phyloP scores from a whole-genome alignment of 2,113 vertebrate species.

The Acrocephalus kingi region DNA sequence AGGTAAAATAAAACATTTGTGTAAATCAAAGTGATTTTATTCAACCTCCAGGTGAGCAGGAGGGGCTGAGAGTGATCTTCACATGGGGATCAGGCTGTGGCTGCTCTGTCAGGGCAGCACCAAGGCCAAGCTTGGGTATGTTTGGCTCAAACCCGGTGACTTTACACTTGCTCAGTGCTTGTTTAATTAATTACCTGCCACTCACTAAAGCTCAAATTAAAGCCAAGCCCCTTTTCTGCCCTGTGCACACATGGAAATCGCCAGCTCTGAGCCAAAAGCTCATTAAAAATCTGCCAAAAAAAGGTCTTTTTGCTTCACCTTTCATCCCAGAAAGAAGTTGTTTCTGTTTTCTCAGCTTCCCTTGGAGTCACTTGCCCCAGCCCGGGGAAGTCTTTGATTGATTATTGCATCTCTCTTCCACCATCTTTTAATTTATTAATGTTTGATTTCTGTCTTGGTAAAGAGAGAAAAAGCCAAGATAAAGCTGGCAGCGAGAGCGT shows the following conservation, averaged over 20 bases:
- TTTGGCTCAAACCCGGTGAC: neutral
- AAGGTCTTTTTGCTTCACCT: neutral
- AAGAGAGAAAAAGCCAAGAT: neutral
- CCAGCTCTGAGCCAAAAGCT: neutral
- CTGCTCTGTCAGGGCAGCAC: accelerated
- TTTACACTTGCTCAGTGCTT: neutral
- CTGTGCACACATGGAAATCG: neutral
- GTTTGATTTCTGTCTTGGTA: neutral
- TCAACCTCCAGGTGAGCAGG: neutral
- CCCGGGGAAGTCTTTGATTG: neutral
- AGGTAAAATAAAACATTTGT: neutral
- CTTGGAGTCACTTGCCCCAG: neutral
- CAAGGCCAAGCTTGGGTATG: neutral
- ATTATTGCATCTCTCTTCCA: neutral
- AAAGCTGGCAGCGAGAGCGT: neutral
- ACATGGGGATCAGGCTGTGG: neutral
- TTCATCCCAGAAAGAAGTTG: neutral
- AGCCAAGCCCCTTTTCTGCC: neutral
- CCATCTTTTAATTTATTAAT: neutral
- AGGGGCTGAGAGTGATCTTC: neutral
- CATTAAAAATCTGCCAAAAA: neutral
- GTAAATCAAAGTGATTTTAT: neutral
- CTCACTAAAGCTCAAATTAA: neutral
- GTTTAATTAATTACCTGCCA: neutral
- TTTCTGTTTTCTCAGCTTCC: neutral